phyloP scores from a whole-genome alignment of 2,888 invertebrate genomes.

The Rutpela maculata region DNA sequence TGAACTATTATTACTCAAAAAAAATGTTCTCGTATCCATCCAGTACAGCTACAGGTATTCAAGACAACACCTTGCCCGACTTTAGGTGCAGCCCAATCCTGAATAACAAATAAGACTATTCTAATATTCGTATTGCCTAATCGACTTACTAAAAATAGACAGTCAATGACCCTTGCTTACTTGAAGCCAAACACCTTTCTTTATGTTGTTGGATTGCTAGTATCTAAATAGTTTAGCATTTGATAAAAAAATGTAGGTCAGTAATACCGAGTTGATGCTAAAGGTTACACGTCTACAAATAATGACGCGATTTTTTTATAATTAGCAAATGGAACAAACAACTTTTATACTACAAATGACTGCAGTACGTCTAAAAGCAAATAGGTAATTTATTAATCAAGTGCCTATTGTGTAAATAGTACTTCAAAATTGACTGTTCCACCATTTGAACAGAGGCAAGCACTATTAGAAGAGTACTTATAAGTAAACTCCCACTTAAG shows the following conservation, averaged over 20 bases:
- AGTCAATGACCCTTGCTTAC: constrained; percentile 39
- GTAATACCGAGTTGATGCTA: too few species aligned
- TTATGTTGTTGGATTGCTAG: constrained; percentile 1
- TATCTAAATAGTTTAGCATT: neutral
- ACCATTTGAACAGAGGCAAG: too few species aligned
- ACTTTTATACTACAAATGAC: neutral
- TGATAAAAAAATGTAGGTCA: too few species aligned
- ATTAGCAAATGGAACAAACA: neutral
- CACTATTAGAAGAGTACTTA: too few species aligned
- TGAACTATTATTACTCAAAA: too few species aligned
- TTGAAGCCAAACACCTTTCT: constrained; percentile 32
- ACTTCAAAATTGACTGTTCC: too few species aligned
- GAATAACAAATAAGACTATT: constrained; percentile 39
- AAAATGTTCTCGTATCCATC: too few species aligned
- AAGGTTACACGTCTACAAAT: neutral
- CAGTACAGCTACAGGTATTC: neutral
- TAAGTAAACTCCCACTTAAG: too few species aligned
- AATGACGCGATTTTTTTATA: neutral
- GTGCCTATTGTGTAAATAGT: too few species aligned
- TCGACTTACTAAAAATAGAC: constrained; percentile 44
- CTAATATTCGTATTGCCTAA: constrained; percentile 42
- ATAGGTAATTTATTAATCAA: neutral
- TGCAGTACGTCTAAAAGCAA: neutral
- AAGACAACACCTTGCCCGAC: constrained; percentile 32
- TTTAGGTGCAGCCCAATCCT: constrained; percentile 26